phyloP scores from a whole-genome alignment of 2,113 vertebrate genomes.

The Brachyistius frenatus region DNA sequence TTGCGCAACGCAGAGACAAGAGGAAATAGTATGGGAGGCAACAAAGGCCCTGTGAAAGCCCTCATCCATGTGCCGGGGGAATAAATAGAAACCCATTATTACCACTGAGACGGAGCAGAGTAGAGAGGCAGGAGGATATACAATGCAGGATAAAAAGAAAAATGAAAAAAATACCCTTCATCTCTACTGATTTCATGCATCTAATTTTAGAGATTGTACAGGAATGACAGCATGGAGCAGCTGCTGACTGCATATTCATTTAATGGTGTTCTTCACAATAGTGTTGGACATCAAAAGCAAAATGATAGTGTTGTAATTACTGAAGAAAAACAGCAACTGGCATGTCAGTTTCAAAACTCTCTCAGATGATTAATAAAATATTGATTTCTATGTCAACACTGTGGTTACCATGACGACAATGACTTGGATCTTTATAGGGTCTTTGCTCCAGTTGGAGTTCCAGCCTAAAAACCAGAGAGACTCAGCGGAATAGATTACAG shows the following conservation, averaged over 20 bases:
- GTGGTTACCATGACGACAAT: not conserved
- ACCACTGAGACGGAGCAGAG: slow-evolving; percentile 44
- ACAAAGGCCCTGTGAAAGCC: slow-evolving; percentile 62
- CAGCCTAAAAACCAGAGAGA: not conserved
- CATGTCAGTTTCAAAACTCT: slow-evolving; percentile 2
- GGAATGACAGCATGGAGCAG: not conserved
- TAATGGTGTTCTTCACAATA: slow-evolving; percentile 15
- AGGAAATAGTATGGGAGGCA: slow-evolving; percentile 57
- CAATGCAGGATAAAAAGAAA: slow-evolving; percentile 5
- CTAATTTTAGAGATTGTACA: slow-evolving; percentile 42
- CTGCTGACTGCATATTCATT: slow-evolving; percentile 5
- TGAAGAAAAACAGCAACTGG: not conserved
- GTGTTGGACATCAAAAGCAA: slow-evolving; percentile 8
- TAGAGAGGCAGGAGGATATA: slow-evolving; percentile 23
- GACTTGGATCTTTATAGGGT: not conserved
- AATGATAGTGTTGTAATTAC: slow-evolving; percentile 21
- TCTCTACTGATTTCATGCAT: slow-evolving; percentile 38
- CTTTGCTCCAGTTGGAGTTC: slow-evolving; percentile 25
- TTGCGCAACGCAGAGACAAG: slow-evolving; percentile 31
- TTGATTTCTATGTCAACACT: slow-evolving; percentile 17
- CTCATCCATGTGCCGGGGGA: slow-evolving; percentile 57
- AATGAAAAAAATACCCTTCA: slow-evolving; percentile 10
- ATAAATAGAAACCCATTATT: slow-evolving; percentile 72
- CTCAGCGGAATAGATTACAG: not conserved
- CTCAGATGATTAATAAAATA: slow-evolving; percentile 28